Conservation (phyloP, 2,797 vertebrate species). For the Denticeps clupeoides region DNA sequence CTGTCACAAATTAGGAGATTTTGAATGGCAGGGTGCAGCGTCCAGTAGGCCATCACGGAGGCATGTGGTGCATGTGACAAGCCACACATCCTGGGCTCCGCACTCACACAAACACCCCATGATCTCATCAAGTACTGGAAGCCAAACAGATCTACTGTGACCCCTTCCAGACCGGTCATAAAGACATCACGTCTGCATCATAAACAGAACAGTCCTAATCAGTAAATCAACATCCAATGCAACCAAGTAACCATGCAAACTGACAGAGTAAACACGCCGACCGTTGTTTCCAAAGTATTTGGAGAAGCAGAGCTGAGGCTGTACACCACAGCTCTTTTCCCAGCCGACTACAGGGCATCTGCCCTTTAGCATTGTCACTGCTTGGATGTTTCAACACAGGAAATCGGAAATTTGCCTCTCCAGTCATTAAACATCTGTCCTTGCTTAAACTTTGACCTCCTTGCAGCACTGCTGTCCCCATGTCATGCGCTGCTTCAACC, state of each 20-base stretch:
- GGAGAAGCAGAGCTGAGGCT: conserved; percentile 14
- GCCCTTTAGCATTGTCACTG: conserved; percentile 21
- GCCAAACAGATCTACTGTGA: background rate
- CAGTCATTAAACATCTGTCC: conserved; percentile 20
- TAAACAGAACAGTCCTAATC: background rate
- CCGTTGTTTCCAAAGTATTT: conserved; percentile 12
- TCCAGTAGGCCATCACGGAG: too few relatives aligned
- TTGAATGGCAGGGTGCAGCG: too few relatives aligned
- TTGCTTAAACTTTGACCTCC: too few relatives aligned
- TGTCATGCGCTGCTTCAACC: too few relatives aligned
- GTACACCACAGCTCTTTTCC: conserved; percentile 11
- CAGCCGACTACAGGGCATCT: conserved; percentile 23
- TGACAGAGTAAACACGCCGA: conserved; percentile 18
- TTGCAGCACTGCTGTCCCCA: too few relatives aligned
- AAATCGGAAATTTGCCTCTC: conserved; percentile 24
- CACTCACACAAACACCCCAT: background rate
- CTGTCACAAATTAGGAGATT: too few relatives aligned
- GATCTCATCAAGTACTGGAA: conserved; percentile 1
- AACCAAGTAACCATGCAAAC: too few relatives aligned
- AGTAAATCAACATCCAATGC: too few relatives aligned
- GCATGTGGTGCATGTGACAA: conserved; percentile 3
- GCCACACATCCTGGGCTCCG: background rate
- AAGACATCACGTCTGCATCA: background rate
- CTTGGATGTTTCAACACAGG: conserved; percentile 23
- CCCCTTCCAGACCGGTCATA: background rate